Conservation (phyloP, 2,113 vertebrate genomes). For the Equus quagga region DNA sequence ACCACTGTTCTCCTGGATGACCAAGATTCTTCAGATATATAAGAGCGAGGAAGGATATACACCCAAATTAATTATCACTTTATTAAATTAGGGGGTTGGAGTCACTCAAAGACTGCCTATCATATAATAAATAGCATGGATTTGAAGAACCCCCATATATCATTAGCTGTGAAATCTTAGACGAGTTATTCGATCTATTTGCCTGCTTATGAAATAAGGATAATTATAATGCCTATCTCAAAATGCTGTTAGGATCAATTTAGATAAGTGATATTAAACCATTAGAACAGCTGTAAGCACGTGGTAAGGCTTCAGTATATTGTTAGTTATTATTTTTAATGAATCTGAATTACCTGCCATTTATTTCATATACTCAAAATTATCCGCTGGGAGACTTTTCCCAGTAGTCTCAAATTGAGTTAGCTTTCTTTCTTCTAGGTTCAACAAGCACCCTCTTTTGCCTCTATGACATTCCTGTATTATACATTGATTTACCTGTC, state of each 20-base stretch:
- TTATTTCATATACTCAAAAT: not conserved
- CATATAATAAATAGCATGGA: not conserved
- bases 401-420: not conserved
- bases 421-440: not conserved
- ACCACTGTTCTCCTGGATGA: not conserved
- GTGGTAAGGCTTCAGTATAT: not conserved
- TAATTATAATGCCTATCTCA: not conserved
- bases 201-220: not conserved
- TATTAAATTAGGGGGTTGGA: not conserved
- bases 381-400: not conserved
- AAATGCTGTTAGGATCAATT: not conserved
- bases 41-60: not conserved
- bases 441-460: not conserved
- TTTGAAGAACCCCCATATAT: not conserved
- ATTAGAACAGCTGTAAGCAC: not conserved
- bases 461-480: not conserved
- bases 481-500: not conserved
- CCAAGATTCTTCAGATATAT: not conserved
- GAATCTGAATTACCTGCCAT: not conserved
- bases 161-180: not conserved
- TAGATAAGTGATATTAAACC: not conserved
- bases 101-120: not conserved
- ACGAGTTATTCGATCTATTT: not conserved
- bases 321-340: not conserved
- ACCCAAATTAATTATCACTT: not conserved